These are phyloP conservation scores for Geotria australis DNA, from an alignment of 2,797 vertebrate genomes.

Conservation along the genomic window DNA sequence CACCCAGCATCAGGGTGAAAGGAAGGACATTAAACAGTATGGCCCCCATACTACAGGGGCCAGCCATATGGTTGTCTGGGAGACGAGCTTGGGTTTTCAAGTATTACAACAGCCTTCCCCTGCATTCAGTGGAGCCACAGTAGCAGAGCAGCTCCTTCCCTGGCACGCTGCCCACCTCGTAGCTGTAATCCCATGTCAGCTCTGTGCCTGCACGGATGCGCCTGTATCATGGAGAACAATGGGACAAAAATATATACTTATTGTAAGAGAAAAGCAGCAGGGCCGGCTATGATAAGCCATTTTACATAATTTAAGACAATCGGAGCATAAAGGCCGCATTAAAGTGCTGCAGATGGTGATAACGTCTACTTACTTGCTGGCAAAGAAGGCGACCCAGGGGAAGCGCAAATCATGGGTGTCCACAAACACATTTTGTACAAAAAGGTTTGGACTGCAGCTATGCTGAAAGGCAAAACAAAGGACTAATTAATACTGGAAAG, in stretches of 20 bases:
- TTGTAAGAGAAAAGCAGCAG: background rate
- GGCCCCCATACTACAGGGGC: no score
- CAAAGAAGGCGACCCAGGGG: conserved; percentile 95
- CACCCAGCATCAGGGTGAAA: no score
- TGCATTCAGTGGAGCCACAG: conserved; percentile 71
- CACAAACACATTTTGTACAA: conserved; percentile 95
- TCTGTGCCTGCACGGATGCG: conserved; percentile 69
- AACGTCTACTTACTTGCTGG: conserved; percentile 69
- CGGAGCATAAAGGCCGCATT: rapidly evolving
- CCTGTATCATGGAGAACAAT: conserved; percentile 10
- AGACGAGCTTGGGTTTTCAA: background rate
- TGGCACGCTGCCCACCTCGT: conserved; percentile 87
- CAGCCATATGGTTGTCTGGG: no score
- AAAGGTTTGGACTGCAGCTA: conserved; percentile 90
- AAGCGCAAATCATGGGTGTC: conserved; percentile 87
- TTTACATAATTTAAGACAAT: background rate
- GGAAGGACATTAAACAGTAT: no score
- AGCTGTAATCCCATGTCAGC: conserved; percentile 96
- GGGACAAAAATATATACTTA: background rate
- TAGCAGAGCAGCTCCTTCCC: conserved; percentile 93
- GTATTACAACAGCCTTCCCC: conserved; percentile 46
- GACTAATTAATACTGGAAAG: background rate
- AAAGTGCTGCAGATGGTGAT: no score
- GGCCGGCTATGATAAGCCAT: no score
- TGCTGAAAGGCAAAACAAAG: conserved; percentile 22